These are phyloP conservation scores for Sinocyclocheilus grahami DNA, from an alignment of 2,113 vertebrate genomes.

Conservation along the genomic window DNA sequence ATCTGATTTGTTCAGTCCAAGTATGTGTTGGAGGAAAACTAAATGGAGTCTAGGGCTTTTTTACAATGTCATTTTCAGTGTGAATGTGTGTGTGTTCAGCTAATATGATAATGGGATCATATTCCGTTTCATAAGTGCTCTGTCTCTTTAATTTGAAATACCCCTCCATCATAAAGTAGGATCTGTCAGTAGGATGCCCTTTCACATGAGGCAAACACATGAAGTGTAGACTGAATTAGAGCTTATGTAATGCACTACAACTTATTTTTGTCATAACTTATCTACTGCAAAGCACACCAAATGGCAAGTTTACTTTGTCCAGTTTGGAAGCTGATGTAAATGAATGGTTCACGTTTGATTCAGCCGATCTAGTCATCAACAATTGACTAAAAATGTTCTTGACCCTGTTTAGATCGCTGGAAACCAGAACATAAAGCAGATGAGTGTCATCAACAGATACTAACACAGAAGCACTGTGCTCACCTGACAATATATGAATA, in stretches of 20 bases:
- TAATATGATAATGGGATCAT: slow-evolving; percentile 33
- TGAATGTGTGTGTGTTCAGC: background rate
- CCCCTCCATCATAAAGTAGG: background rate
- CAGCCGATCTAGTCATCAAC: background rate
- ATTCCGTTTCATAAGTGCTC: slow-evolving; percentile 28
- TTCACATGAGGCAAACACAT: slow-evolving; percentile 26
- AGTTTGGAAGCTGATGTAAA: background rate
- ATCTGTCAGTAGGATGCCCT: background rate
- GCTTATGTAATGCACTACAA: background rate
- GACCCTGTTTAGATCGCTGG: background rate
- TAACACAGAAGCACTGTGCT: background rate
- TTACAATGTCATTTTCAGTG: slow-evolving; percentile 28
- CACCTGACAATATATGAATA: background rate
- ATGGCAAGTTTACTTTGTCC: background rate
- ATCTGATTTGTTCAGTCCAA: slow-evolving; percentile 43
- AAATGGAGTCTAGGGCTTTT: slow-evolving; percentile 32
- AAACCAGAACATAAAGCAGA: background rate
- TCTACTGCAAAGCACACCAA: background rate
- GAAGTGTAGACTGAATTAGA: background rate
- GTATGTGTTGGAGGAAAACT: slow-evolving; percentile 37
- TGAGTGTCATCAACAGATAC: background rate
- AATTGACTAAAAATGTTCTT: background rate
- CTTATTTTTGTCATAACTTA: background rate
- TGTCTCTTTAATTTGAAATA: slow-evolving; percentile 23
- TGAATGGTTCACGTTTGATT: background rate